These are phyloP conservation scores for Schizotus pectinicornis DNA, from an alignment of 2,888 invertebrate species.

Conservation along the genomic window DNA sequence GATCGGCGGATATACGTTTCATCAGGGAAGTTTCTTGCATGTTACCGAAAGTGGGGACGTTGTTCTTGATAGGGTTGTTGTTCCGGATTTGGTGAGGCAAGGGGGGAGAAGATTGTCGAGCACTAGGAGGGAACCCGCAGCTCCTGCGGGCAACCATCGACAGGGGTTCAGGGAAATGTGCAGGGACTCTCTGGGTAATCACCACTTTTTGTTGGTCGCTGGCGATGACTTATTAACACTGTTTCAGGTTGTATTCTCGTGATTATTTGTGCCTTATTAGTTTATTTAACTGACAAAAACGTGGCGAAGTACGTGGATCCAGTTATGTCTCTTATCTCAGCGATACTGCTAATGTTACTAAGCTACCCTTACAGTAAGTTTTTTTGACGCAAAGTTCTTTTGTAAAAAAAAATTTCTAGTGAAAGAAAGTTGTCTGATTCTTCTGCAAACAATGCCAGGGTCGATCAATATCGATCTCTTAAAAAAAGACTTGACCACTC, in stretches of 20 bases:
- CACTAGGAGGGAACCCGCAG: conserved; percentile 47
- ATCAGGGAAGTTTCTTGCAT: conserved; percentile 73
- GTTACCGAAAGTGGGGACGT: conserved; percentile 68
- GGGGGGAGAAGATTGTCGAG: conserved; percentile 60
- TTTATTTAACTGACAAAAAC: conserved; percentile 64
- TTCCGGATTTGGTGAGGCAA: conserved; percentile 54
- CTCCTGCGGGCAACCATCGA: conserved; percentile 56
- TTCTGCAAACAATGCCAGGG: conserved; percentile 91
- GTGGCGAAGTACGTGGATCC: conserved; percentile 79
- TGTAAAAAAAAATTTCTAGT: conserved; percentile 62
- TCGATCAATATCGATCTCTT: conserved; percentile 80
- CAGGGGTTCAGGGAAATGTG: conserved; percentile 67
- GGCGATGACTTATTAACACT: conserved; percentile 18
- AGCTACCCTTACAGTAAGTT: conserved; percentile 83
- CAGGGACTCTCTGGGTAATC: conserved; percentile 65
- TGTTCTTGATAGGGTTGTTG: conserved; percentile 64
- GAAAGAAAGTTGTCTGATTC: conserved; percentile 85
- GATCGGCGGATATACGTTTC: conserved; percentile 81
- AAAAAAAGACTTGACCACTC: conserved; percentile 66
- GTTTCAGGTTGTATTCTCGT: conserved; percentile 75
- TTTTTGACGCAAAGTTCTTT: not conserved
- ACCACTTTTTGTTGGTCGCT: too few relatives aligned
- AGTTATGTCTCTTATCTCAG: conserved; percentile 75
- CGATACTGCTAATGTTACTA: conserved; percentile 71
- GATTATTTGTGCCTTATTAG: conserved; percentile 68